Conservation (phyloP, 2,113 vertebrate species). For the Odocoileus hemionus region DNA sequence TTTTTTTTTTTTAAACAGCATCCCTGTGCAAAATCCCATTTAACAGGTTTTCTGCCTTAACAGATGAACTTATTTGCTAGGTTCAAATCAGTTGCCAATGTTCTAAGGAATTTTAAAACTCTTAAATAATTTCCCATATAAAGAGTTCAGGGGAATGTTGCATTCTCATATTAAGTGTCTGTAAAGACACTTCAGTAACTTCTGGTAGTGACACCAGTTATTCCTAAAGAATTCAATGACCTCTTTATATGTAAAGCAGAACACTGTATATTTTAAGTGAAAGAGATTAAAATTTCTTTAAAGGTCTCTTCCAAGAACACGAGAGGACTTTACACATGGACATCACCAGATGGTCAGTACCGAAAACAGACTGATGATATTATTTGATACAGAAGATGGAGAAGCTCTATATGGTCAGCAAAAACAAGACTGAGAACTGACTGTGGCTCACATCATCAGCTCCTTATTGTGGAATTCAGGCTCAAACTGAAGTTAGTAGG, state of each 20-base stretch:
- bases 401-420: not conserved
- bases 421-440: not conserved
- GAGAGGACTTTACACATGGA: not conserved
- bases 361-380: not conserved
- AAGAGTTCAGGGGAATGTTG: not conserved
- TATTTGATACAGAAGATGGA: not conserved
- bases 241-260: not conserved
- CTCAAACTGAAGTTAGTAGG: not conserved
- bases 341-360: not conserved
- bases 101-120: conserved; percentile 13
- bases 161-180: not conserved
- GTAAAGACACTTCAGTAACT: not conserved
- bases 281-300: not conserved
- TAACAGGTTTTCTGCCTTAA: not conserved
- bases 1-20: not conserved
- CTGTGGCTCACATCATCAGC: not conserved
- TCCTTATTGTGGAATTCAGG: not conserved
- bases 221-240: not conserved
- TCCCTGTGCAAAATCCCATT: not conserved
- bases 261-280: not conserved
- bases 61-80: not conserved
- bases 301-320: not conserved
- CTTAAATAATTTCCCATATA: not conserved
- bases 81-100: not conserved
- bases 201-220: not conserved